Percentiles rank a stretch among this genome's conserved stretches.
Conservation (phyloP, 2,888 invertebrate species). For the Drosophila peninsularis region DNA sequence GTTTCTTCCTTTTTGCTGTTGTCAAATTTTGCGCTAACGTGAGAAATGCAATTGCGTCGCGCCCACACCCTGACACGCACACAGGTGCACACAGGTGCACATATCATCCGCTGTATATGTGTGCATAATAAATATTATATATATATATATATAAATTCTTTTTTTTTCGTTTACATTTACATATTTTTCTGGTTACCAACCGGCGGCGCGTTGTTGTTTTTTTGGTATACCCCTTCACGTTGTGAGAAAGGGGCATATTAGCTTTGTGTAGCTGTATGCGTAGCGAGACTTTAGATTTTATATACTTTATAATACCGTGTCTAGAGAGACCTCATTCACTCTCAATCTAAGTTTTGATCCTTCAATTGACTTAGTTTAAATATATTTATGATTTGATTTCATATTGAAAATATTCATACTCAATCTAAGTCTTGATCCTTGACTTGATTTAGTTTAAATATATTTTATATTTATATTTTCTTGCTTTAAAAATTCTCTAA, state of each 20-base stretch:
- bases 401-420: too few relatives aligned
- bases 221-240: neutral
- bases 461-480: too few relatives aligned
- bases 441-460: too few relatives aligned
- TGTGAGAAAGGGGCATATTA: neutral
- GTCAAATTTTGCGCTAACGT: constrained; percentile 51
- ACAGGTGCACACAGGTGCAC: constrained; percentile 20
- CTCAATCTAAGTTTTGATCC: too few relatives aligned
- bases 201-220: constrained; percentile 37
- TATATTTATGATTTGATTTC: too few relatives aligned
- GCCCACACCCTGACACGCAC: constrained; percentile 22
- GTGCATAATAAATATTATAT: constrained; percentile 22
- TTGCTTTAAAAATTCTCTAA: too few relatives aligned
- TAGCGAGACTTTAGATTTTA: neutral
- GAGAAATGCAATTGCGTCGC: constrained; percentile 73
- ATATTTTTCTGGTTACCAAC: constrained; percentile 75
- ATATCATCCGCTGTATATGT: constrained; percentile 24
- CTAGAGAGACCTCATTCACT: too few relatives aligned
- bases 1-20: constrained; percentile 12
- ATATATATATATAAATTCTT: constrained; percentile 6
- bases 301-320: too few relatives aligned
- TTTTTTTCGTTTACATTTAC: constrained; percentile 61
- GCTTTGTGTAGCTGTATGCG: neutral
- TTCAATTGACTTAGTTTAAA: too few relatives aligned
- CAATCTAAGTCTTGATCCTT: too few relatives aligned